These are phyloP conservation scores for Strix uralensis DNA, from an alignment of 2,113 vertebrate genomes.

Conservation along the genomic window DNA sequence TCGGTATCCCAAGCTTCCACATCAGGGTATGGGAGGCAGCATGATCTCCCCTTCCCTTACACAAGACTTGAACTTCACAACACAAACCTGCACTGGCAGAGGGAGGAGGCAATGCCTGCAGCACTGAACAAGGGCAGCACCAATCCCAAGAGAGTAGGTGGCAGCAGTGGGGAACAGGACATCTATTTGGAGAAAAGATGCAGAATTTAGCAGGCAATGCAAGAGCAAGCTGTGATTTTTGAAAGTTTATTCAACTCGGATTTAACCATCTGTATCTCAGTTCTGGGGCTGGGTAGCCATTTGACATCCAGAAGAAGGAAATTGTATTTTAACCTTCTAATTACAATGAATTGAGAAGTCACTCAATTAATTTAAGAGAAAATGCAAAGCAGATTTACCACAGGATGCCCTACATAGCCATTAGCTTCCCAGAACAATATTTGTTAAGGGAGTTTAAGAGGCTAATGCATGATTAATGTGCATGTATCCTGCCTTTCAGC, in stretches of 20 bases:
- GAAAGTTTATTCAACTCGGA: neutral
- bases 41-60: neutral
- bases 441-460: neutral
- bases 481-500: neutral
- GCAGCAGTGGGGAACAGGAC: neutral
- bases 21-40: neutral
- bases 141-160: neutral
- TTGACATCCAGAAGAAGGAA: neutral
- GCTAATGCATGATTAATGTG: neutral
- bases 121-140: neutral
- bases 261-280: neutral
- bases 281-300: neutral
- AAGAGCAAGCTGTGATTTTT: neutral
- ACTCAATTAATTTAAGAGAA: neutral
- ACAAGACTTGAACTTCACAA: neutral
- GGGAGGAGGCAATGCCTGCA: neutral
- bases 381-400: neutral
- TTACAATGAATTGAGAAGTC: neutral
- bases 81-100: neutral
- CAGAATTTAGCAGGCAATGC: neutral
- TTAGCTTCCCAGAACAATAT: neutral
- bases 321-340: neutral
- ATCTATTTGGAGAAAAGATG: neutral
- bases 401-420: neutral
- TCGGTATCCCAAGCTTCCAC: neutral